Conservation (phyloP, 2,888 invertebrate species). For the Synergus gifuensis region DNA sequence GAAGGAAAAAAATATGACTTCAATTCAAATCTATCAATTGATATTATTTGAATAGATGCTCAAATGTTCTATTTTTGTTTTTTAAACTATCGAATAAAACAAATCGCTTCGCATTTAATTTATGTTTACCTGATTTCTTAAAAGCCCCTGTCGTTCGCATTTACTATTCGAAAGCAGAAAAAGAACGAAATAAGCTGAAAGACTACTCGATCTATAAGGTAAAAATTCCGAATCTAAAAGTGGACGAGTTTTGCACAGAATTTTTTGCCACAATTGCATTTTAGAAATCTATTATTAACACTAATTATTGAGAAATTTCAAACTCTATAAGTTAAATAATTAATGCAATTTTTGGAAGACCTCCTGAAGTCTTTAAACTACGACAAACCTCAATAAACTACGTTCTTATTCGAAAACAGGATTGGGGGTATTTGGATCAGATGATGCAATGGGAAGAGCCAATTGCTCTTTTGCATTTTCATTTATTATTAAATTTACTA, state of each 20-base stretch:
- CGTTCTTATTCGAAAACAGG: background rate
- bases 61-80: background rate
- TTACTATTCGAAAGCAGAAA: background rate
- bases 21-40: too few relatives aligned
- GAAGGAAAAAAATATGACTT: too few relatives aligned
- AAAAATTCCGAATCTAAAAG: slow-evolving; percentile 4
- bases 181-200: background rate
- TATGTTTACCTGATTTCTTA: background rate
- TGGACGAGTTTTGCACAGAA: background rate
- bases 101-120: background rate
- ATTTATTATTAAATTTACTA: background rate
- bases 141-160: slow-evolving; percentile 4
- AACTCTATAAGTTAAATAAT: background rate
- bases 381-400: background rate
- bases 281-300: background rate
- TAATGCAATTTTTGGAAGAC: background rate
- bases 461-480: slow-evolving; percentile 18
- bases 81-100: background rate
- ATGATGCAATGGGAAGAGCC: slow-evolving; percentile 32
- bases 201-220: background rate
- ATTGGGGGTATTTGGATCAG: background rate
- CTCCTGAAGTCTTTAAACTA: background rate
- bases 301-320: background rate
- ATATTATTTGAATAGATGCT: background rate
- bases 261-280: background rate